Base-by-base conservation (phyloP, 2,113 vertebrate genomes). In the Zonotrichia leucophrys region DNA sequence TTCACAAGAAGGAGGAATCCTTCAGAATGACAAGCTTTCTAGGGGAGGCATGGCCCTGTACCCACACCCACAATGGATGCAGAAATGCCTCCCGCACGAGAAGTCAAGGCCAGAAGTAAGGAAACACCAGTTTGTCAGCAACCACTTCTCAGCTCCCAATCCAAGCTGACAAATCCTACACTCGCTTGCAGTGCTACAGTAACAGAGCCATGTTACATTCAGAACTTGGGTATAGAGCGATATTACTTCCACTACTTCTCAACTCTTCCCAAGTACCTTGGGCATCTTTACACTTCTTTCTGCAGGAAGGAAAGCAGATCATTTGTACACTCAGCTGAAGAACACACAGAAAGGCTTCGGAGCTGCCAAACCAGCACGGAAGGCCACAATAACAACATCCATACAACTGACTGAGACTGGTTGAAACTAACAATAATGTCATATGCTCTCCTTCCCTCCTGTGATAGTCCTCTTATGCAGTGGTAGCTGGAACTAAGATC, bases 401-500 rank as follows among this genome's bases (percentile, higher is more conserved):
- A 23, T 3, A 1, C 0, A 23, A 47, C 16, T 5, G 42, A 52
- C 28, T 4, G 17, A 39, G 23, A 14, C 25, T 4, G 9, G 22
- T 13, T 23, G 37, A 64, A 88, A 77, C 9, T 11, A 28, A n/a
- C 59, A 9, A 16, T 24, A n/a, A 56, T 4, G 4, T 27, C 18
- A 0, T 10, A 21, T 9, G 0, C 2, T 30, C 18, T 30, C 12
- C 0, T 4, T 42, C 22, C 24, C 46, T 15, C 1, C 22, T 4
- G 21, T 0, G 5, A 11, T 2, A 15, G 15, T 4, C 56, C 46
- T 73, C 41, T 41, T 11, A 6, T 0, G 8, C 5, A 11, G 14
- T 0, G 17, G 35, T 11, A 59, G 25, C 5, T 8, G 78, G 58
- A 46, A 56, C 23, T 15, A 39, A n/a, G 28, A 20, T 83, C 44